Base-by-base conservation (phyloP, 1,140 invertebrate genomes). In the Notospermus geniculatus region DNA sequence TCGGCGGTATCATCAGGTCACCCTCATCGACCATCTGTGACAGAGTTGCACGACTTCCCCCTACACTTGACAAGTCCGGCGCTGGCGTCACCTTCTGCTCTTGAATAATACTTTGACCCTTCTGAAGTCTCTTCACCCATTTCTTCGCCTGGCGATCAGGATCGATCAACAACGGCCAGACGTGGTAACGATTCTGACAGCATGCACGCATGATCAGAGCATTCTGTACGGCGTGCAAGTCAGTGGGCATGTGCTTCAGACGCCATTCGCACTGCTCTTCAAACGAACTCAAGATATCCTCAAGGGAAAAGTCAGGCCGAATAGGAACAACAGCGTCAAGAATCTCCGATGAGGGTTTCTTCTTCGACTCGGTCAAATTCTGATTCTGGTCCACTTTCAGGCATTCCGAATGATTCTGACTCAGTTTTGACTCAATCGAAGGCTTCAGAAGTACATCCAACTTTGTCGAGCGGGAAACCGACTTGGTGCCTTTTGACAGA, bases 131-230 rank as follows among this genome's bases (percentile, higher is more conserved):
- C 52, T 71, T 73, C 19, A 80, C 72, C 77, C 77, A 78, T 54
- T 69, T 66, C 60, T 77, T 73, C 22, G 75, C 74, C 59, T 76
- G 75, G 59, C 75, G 75, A 54, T 81, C 79, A 7, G 80, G 80
- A 57, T 81, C 80, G 50, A 80, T 69, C 17, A 81, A 59, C 15
- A 80, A 63, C 2, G 79, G 78, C 78, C 80, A 81, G 65, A 70
- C 75, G 64, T 76, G 71, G 59, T 76, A 76, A 36, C 71, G 60
- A 59, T 81, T 77, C 61, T 72, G 63, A 56, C 67, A 72, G 57
- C 70, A 74, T 17, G 73, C 72, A 11, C 76, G 56, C 71, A 80
- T 77, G 2, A 80, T 68, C 1, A 80, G 64, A 1, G 75, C 76
- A 66, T 80, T 80, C 60, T 80, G 73, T 23, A 80, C 65, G 0